Conservation (phyloP, 2,113 vertebrate genomes). For the Dasypus novemcinctus region DNA sequence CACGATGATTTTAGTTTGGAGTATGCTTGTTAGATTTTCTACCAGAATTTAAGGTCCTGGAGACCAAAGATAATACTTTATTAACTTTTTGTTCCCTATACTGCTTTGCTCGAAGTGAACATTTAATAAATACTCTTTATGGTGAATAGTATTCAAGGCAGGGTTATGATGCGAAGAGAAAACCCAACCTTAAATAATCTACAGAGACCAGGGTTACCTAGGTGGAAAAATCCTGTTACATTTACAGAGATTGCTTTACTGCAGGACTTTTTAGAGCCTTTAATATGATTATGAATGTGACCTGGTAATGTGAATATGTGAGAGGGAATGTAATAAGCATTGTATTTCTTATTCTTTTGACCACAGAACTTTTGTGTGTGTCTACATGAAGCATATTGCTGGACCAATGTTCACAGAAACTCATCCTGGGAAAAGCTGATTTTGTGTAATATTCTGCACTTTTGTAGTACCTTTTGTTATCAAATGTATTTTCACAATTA, state of each 20-base stretch:
- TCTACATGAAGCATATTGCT: background rate
- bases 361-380: background rate
- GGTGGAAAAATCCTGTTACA: background rate
- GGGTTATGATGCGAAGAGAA: background rate
- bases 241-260: background rate
- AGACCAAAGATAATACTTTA: background rate
- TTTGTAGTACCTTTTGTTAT: background rate
- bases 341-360: conserved; percentile 31
- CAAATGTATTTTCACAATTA: background rate
- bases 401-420: background rate
- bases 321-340: background rate
- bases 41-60: background rate
- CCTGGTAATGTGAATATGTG: background rate
- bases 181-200: background rate
- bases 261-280: background rate
- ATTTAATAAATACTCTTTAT: background rate
- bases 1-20: background rate
- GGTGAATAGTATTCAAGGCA: background rate
- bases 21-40: background rate
- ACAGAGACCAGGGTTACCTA: background rate
- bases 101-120: background rate
- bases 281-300: background rate
- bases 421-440: background rate
- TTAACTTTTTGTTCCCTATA: background rate
- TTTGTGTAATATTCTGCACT: background rate